Percentiles rank a stretch among this genome's conserved stretches.
phyloP scores from a whole-genome alignment of 2,113 vertebrate species.

The Galemys pyrenaicus region DNA sequence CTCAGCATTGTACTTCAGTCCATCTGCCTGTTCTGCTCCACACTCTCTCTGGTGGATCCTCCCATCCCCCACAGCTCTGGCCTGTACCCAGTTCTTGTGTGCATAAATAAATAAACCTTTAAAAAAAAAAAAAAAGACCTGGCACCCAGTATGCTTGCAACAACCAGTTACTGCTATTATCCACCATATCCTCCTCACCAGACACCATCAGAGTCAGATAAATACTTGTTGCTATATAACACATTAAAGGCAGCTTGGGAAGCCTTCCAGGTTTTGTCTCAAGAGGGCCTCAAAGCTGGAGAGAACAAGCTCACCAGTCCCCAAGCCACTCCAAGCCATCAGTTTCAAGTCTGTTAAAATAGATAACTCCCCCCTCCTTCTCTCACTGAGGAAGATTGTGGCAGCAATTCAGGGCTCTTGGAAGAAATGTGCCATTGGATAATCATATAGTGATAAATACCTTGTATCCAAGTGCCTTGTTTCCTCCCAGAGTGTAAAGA shows the following conservation, averaged over 20 bases:
- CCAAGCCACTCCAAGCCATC: not conserved
- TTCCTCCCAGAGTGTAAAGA: not conserved
- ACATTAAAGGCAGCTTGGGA: not conserved
- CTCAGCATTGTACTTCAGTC: no score
- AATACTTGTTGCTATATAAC: not conserved
- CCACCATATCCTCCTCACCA: not conserved
- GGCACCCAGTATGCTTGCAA: not conserved
- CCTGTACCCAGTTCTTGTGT: no score
- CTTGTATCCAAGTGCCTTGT: not conserved
- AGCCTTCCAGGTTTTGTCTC: not conserved
- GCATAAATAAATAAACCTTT: no score
- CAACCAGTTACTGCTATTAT: not conserved
- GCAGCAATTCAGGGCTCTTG: not conserved
- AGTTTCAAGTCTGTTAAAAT: slow-evolving; percentile 47
- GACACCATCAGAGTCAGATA: not conserved
- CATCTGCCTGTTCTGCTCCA: no score
- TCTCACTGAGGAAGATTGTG: not conserved
- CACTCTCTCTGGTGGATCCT: no score
- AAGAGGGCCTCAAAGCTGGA: not conserved
- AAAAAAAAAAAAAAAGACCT: no score
- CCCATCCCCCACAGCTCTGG: no score
- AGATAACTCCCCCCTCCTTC: not conserved
- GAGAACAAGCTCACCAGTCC: slow-evolving; percentile 31
- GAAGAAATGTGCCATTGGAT: not conserved
- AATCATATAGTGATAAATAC: slow-evolving; percentile 22